These are phyloP conservation scores for Borostomias antarcticus DNA, from an alignment of 2,797 vertebrate genomes.

Conservation along the genomic window DNA sequence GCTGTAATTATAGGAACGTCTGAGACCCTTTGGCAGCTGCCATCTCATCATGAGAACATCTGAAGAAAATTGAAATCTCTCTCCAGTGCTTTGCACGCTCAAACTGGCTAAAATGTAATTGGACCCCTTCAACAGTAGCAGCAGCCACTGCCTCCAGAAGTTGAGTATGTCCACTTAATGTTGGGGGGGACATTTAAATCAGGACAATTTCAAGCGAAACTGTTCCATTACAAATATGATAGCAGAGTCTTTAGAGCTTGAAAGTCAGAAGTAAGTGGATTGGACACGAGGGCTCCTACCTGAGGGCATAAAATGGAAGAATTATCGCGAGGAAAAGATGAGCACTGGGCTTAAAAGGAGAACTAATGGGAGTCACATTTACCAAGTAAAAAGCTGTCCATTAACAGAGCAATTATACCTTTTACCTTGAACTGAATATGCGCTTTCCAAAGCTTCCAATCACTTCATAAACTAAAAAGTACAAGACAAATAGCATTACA, in stretches of 20 bases:
- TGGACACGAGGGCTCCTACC: slow-evolving; percentile 50
- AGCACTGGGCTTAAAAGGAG: not conserved
- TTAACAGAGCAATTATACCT: not conserved
- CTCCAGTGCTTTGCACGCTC: slow-evolving; percentile 63
- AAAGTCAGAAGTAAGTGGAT: slow-evolving; percentile 66
- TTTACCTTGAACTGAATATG: not conserved
- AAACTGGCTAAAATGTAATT: slow-evolving; percentile 69
- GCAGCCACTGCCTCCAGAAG: slow-evolving; percentile 45
- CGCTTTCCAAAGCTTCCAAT: not conserved
- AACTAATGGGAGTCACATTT: not conserved
- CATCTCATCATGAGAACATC: slow-evolving; percentile 75
- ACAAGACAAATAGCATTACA: not conserved
- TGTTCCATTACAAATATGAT: slow-evolving; percentile 63
- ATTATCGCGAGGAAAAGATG: not conserved
- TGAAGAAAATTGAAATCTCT: slow-evolving; percentile 77
- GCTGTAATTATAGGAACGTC: slow-evolving; percentile 75
- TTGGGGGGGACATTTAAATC: slow-evolving; percentile 68
- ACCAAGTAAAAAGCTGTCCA: not conserved
- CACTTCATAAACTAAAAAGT: not conserved
- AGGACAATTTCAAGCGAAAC: slow-evolving; percentile 68
- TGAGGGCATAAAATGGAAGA: slow-evolving; percentile 43
- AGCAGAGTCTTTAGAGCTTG: slow-evolving; percentile 58
- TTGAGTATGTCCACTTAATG: slow-evolving; percentile 63
- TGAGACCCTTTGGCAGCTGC: slow-evolving; percentile 68
- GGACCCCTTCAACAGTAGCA: slow-evolving; percentile 59